These are phyloP conservation scores for Listronotus bonariensis DNA, from an alignment of 1,140 invertebrate species.

Conservation along the genomic window DNA sequence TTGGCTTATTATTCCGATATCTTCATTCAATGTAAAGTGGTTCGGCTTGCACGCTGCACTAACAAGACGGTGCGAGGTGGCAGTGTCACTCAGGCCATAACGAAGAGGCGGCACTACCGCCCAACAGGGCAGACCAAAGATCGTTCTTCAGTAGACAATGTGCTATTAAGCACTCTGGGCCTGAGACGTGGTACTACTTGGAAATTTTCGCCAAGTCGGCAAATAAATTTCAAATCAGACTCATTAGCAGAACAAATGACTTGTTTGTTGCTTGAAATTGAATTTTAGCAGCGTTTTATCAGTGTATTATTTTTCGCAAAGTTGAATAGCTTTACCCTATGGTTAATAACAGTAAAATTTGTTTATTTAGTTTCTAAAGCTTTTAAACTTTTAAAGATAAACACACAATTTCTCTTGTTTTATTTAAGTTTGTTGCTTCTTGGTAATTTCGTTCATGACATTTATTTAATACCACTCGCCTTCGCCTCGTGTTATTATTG, in stretches of 20 bases:
- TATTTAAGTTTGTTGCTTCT: too few species aligned
- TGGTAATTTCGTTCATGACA: too few species aligned
- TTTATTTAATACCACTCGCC: too few species aligned
- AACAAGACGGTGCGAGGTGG: slow-evolving; percentile 55
- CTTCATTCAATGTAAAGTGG: slow-evolving; percentile 56
- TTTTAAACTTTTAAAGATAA: too few species aligned
- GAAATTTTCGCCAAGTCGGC: slow-evolving; percentile 26
- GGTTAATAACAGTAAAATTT: too few species aligned
- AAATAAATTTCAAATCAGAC: slow-evolving; percentile 31
- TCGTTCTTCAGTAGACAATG: slow-evolving; percentile 47
- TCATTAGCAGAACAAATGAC: slow-evolving; percentile 39
- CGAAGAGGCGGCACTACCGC: slow-evolving; percentile 49
- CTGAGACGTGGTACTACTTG: slow-evolving; percentile 18
- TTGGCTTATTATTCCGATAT: slow-evolving; percentile 55
- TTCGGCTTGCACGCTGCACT: slow-evolving; percentile 44
- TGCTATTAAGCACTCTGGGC: slow-evolving; percentile 43
- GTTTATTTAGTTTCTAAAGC: too few species aligned
- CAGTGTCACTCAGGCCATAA: slow-evolving; percentile 52
- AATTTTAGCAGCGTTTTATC: slow-evolving; percentile 15
- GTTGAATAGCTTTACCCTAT: too few species aligned
- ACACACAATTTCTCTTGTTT: too few species aligned
- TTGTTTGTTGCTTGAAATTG: slow-evolving; percentile 27
- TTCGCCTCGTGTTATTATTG: too few species aligned
- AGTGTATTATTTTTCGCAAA: too few species aligned
- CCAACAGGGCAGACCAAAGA: slow-evolving; percentile 41